These are phyloP conservation scores for Epinotia bilunana DNA, from an alignment of 2,888 invertebrate genomes.

Conservation along the genomic window DNA sequence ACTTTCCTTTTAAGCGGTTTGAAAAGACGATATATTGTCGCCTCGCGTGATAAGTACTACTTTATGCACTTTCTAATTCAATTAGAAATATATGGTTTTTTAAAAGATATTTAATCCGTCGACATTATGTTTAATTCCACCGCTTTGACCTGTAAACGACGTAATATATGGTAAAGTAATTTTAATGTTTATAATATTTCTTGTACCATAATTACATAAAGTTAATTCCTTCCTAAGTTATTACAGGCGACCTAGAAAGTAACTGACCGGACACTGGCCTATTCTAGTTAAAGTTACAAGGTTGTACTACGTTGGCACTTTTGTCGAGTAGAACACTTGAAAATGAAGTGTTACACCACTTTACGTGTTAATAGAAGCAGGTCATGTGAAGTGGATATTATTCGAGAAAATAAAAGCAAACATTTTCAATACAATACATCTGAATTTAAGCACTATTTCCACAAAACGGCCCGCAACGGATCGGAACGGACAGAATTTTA, in stretches of 20 bases:
- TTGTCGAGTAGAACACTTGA: conserved; percentile 18
- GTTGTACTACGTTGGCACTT: conserved; percentile 46
- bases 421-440: too few species aligned
- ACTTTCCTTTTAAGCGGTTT: conserved; percentile 36
- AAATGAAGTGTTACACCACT: conserved; percentile 32
- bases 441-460: too few species aligned
- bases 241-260: conserved; percentile 65
- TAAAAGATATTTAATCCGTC: conserved; percentile 10
- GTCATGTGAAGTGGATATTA: not conserved
- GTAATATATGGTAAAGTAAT: not conserved
- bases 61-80: conserved; percentile 37
- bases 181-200: not conserved
- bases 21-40: conserved; percentile 36
- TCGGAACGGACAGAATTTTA: too few species aligned
- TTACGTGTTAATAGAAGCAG: conserved; percentile 14
- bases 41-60: conserved; percentile 27
- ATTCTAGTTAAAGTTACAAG: conserved; percentile 56
- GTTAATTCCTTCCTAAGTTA: conserved; percentile 47
- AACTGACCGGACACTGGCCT: conserved; percentile 59
- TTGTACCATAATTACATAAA: conserved; percentile 9
- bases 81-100: conserved; percentile 30
- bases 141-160: not conserved
- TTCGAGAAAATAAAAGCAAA: not conserved
- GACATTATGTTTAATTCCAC: not conserved
- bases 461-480: too few species aligned